Percentiles rank a stretch among this genome's conserved stretches.
phyloP scores from a whole-genome alignment of 1,140 invertebrate species.

The Idris sp. region DNA sequence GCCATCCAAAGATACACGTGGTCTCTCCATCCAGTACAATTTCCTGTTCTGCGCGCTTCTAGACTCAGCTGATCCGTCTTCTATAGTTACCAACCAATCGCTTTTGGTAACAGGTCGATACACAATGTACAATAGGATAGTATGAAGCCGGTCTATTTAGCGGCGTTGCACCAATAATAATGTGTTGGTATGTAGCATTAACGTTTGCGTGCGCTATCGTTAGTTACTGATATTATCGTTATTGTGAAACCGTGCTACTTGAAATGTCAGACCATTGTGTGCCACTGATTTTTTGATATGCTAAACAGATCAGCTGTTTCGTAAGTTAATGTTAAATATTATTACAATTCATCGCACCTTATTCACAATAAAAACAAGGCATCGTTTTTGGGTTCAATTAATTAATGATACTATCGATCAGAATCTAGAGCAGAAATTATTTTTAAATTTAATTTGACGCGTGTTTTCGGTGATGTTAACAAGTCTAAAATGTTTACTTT shows the following conservation, averaged over 20 bases:
- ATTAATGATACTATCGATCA: neutral
- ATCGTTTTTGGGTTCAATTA: no score
- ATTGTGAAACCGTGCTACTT: slow-evolving; percentile 53
- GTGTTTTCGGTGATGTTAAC: slow-evolving; percentile 16
- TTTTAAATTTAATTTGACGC: no score
- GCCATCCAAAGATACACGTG: slow-evolving; percentile 54
- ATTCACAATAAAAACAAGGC: no score
- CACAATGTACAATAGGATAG: slow-evolving; percentile 25
- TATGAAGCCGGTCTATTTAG: slow-evolving; percentile 52
- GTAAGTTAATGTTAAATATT: slow-evolving; percentile 33
- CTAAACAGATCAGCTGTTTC: slow-evolving; percentile 39
- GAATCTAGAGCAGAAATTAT: no score
- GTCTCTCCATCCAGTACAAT: slow-evolving; percentile 52
- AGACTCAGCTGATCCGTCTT: slow-evolving; percentile 44
- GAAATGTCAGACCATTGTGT: slow-evolving; percentile 58
- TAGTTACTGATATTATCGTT: slow-evolving; percentile 50
- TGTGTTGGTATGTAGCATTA: slow-evolving; percentile 38
- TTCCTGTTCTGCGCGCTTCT: slow-evolving; percentile 40
- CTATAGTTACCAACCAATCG: slow-evolving; percentile 40
- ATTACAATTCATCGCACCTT: slow-evolving; percentile 32
- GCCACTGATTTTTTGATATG: slow-evolving; percentile 49
- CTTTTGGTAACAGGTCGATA: slow-evolving; percentile 54
- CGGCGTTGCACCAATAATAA: slow-evolving; percentile 38
- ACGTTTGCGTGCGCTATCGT: slow-evolving; percentile 31
- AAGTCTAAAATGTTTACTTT: slow-evolving; percentile 60